A percentile compares a stretch with the other conserved stretches of the same genome.
phyloP scores from a whole-genome alignment of 2,888 invertebrate species.

The Isotomurus palustris region DNA sequence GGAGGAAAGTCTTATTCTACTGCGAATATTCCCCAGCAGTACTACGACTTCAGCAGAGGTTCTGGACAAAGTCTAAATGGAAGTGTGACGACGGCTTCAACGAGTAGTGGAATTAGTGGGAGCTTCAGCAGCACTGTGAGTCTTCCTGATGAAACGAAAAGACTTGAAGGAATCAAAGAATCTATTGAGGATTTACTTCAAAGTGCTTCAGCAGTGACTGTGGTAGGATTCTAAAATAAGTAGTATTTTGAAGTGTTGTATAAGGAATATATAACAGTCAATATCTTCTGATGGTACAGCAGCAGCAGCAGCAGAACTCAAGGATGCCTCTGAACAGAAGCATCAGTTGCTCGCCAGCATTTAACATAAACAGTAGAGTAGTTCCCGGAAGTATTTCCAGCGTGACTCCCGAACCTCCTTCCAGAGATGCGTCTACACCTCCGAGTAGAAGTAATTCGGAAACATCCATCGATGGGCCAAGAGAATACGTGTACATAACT shows the following conservation, averaged over 20 bases:
- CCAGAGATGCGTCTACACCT: not conserved
- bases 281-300: no score
- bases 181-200: not conserved
- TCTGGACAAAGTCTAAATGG: no score
- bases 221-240: no score
- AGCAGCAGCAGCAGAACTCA: no score
- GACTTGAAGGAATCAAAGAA: slow-evolving; percentile 5
- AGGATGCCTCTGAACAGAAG: not conserved
- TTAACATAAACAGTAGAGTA: no score
- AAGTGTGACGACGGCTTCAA: no score
- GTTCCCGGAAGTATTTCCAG: no score
- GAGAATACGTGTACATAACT: slow-evolving; percentile 18
- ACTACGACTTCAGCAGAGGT: not conserved
- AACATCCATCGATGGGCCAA: slow-evolving; percentile 6
- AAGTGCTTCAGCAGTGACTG: no score
- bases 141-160: slow-evolving; percentile 26
- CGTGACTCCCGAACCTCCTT: not conserved
- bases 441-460: not conserved
- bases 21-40: not conserved
- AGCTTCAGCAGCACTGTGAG: slow-evolving; percentile 25
- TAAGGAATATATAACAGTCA: no score
- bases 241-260: no score
- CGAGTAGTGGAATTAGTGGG: no score
- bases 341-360: slow-evolving; percentile 1
- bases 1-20: slow-evolving; percentile 1